Conservation (phyloP, 2,113 vertebrate species). For the Xenopus borealis region DNA sequence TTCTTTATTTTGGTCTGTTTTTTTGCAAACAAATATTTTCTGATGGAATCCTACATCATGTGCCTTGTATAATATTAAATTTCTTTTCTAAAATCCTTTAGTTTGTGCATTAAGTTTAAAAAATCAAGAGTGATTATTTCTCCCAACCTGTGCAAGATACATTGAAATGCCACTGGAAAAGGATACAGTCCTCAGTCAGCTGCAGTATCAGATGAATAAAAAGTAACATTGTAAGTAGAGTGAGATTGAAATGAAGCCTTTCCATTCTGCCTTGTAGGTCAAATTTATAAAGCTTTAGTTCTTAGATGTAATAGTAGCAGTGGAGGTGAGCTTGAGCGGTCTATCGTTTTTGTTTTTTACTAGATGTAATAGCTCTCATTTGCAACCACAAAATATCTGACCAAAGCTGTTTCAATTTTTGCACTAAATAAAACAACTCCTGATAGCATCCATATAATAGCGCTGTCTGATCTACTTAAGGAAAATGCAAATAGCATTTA, state of each 20-base stretch:
- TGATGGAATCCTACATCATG: too few relatives aligned
- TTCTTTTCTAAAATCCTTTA: background rate
- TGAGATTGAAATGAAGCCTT: background rate
- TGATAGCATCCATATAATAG: too few relatives aligned
- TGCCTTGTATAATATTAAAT: background rate
- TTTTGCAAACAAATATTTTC: too few relatives aligned
- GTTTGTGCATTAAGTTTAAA: conserved; percentile 16
- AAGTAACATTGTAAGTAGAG: conserved; percentile 22
- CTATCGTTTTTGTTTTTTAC: too few relatives aligned
- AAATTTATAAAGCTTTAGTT: conserved; percentile 31
- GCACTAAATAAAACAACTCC: too few relatives aligned
- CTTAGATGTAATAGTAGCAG: conserved; percentile 31
- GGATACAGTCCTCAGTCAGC: conserved; percentile 28
- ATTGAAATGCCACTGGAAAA: conserved; percentile 33
- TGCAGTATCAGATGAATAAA: conserved; percentile 22
- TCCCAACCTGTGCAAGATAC: conserved; percentile 13
- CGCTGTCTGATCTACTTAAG: conserved; percentile 5
- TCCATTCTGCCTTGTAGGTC: conserved; percentile 6
- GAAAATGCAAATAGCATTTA: conserved; percentile 33
- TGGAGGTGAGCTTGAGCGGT: too few relatives aligned
- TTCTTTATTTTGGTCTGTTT: too few relatives aligned
- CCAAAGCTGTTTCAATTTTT: too few relatives aligned
- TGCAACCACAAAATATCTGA: conserved; percentile 13
- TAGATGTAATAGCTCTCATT: conserved; percentile 32
- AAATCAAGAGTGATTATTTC: conserved; percentile 5